These are phyloP conservation scores for Pogoniulus pusillus DNA, from an alignment of 2,797 vertebrate species.

Conservation along the genomic window DNA sequence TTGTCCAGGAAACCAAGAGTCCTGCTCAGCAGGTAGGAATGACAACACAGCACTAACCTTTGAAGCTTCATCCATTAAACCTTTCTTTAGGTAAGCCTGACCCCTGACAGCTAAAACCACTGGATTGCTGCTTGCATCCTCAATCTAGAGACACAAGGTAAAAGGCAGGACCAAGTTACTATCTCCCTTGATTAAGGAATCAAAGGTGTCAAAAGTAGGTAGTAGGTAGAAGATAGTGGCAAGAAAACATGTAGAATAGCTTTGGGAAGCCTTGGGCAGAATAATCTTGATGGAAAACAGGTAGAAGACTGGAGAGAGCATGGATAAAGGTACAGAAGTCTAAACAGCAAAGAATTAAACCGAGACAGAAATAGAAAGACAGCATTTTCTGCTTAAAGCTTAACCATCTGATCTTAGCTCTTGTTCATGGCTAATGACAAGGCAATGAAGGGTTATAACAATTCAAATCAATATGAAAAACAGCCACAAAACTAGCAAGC, in stretches of 20 bases:
- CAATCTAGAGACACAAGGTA: slow-evolving; percentile 78
- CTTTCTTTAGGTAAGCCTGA: slow-evolving; percentile 84
- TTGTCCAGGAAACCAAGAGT: neutral
- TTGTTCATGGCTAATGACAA: neutral
- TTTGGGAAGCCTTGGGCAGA: neutral
- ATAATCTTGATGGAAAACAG: neutral
- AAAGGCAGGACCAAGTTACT: neutral
- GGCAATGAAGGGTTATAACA: neutral
- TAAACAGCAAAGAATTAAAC: neutral
- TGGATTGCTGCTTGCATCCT: slow-evolving; percentile 80
- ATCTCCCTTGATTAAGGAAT: neutral
- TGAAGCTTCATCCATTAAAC: slow-evolving; percentile 80
- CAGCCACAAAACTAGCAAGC: neutral
- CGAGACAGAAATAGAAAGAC: neutral
- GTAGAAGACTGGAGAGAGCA: neutral
- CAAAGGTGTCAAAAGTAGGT: neutral
- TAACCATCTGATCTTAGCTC: neutral
- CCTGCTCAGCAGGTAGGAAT: neutral
- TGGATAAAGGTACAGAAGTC: neutral
- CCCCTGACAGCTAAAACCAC: slow-evolving; percentile 82
- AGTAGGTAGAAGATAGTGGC: neutral
- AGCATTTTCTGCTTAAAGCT: neutral
- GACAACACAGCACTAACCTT: slow-evolving; percentile 79
- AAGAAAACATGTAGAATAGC: neutral
- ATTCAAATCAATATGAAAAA: neutral